Base-by-base conservation (phyloP, 2,797 vertebrate species). In the Sebastes aleutianus region DNA sequence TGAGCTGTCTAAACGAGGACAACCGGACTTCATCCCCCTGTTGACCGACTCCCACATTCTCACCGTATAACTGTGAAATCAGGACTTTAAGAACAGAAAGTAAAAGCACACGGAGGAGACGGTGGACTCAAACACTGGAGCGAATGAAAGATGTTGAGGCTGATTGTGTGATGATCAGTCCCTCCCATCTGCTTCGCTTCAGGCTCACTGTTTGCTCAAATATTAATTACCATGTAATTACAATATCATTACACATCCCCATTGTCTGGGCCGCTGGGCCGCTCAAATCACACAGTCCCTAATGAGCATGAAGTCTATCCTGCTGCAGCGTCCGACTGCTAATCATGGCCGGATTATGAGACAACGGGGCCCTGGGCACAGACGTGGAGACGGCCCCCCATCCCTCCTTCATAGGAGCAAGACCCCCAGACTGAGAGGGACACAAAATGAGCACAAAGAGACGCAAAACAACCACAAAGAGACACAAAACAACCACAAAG, bases 171-270 rank as follows among this genome's bases (percentile, higher is more conserved):
- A 85, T 76, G 88, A 88, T 91, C 88, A 74, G 65, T 27, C n/a
- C 61, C 65, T 86, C 79, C 82, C 59, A 88, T 92, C 92, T 85
- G 85, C 79, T 62, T 70, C 84, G 87, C 83, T 73, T 71, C 74
- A 66, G 84, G 82, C 74, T 1, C 54, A 54, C 70, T 84, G 87
- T 83, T 85, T 84, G 88, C 90, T 90, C 82, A 87, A 47, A 87
- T 90, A 93, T 92, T 94, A 93, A 94, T 91, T 87, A 88, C 90
- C 90, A 80, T 94, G 88, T 92, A 93, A 94, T 95, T 94, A 94
- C 87, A 92, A 80, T 91, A 87, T 94, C 91, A 94, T 94, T 94
- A 95, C 90, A 88, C 88, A 71, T 79, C 88, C 89, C 85, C 69
- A 64, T 62, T 36, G 82, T 69, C 78, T 82, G 80, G 39, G 78